Evolutionary conservation across 2,888 invertebrate genomes (phyloP).

Genomic region (Habrosyne pyritoides): DNA sequence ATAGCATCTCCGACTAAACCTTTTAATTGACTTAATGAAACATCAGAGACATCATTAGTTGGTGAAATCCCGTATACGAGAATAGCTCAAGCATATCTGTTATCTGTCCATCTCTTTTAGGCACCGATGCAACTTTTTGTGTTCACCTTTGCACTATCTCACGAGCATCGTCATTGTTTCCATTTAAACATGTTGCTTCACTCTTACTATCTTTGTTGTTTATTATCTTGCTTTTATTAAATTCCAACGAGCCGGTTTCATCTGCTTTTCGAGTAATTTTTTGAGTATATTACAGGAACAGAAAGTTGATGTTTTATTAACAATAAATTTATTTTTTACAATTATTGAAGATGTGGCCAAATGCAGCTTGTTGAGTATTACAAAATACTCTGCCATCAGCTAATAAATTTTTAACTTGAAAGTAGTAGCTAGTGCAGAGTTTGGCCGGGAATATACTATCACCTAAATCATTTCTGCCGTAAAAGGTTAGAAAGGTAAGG

Average conservation of each 20-base stretch:
- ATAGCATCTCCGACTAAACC: background rate
- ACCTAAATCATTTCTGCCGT: too few relatives aligned
- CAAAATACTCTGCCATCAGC: too few relatives aligned
- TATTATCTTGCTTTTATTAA: constrained; percentile 2
- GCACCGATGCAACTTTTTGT: constrained; percentile 57
- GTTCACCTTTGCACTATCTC: constrained; percentile 50
- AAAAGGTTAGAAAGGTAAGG: too few relatives aligned
- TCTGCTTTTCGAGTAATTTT: background rate
- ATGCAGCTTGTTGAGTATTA: too few relatives aligned
- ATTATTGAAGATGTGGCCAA: too few relatives aligned
- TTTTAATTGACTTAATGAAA: background rate
- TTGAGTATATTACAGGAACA: background rate
- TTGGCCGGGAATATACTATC: too few relatives aligned
- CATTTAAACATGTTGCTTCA: constrained; percentile 33
- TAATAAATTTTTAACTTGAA: too few relatives aligned
- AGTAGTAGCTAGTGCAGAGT: too few relatives aligned
- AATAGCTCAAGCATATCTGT: constrained; percentile 16
- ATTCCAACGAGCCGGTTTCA: background rate
- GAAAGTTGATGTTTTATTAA: background rate
- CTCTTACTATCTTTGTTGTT: constrained; percentile 11
- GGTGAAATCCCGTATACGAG: background rate
- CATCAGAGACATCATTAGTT: background rate
- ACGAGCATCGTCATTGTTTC: constrained; percentile 52
- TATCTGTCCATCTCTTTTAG: constrained; percentile 60
- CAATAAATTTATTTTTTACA: too few relatives aligned